Conservation (phyloP, 2,888 invertebrate genomes). For the Branchinecta sandiegonensis region DNA sequence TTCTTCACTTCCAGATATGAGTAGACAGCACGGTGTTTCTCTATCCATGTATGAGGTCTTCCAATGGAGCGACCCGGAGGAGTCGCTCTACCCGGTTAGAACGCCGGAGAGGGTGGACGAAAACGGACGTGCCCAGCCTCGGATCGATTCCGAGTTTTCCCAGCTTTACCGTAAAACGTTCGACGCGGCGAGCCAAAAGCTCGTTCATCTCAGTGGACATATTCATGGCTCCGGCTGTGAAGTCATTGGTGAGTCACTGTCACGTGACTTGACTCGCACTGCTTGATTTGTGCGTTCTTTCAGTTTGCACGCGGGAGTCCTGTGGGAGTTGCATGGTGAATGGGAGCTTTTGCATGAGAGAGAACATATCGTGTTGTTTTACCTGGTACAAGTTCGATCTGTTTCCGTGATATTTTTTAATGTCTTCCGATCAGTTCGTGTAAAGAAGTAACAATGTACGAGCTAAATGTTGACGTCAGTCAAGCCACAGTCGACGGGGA, state of each 20-base stretch:
- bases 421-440: too few relatives aligned
- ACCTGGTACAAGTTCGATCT: too few relatives aligned
- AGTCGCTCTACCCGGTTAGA: neutral
- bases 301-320: too few relatives aligned
- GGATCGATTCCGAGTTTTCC: neutral
- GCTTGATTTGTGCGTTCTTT: too few relatives aligned
- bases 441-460: too few relatives aligned
- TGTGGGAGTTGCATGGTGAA: too few relatives aligned
- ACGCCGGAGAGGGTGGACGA: neutral
- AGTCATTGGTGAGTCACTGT: neutral
- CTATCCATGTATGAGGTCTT: conserved; percentile 13
- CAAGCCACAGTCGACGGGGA: too few relatives aligned
- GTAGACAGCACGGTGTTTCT: conserved; percentile 7
- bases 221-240: neutral
- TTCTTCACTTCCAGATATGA: neutral
- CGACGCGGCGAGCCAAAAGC: conserved; percentile 1
- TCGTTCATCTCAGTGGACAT: conserved; percentile 5
- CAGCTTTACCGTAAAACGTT: neutral
- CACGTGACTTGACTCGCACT: too few relatives aligned
- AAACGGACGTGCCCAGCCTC: neutral
- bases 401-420: too few relatives aligned
- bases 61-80: neutral
- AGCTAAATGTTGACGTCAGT: too few relatives aligned
- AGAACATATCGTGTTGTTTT: too few relatives aligned
- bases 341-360: too few relatives aligned